A percentile compares a stretch with the other conserved stretches of the same genome.
These are phyloP conservation scores for Clamator glandarius DNA, from an alignment of 2,797 vertebrate genomes.

Conservation along the genomic window DNA sequence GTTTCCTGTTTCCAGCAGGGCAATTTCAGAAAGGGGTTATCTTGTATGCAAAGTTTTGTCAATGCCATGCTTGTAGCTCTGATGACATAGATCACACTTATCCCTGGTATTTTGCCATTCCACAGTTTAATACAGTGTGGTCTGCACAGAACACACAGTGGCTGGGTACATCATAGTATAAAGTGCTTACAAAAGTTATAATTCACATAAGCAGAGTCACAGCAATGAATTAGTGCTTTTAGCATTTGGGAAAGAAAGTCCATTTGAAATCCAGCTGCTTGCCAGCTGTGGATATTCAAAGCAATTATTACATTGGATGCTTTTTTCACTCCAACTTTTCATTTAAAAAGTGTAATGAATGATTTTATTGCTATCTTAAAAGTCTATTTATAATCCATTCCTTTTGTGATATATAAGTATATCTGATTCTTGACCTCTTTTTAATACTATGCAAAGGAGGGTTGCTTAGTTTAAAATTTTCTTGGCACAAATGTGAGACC, in stretches of 20 bases:
- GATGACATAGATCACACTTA: background rate
- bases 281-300: conserved; percentile 60
- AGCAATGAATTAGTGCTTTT: conserved; percentile 43
- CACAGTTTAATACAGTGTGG: background rate
- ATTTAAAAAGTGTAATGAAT: conserved; percentile 41
- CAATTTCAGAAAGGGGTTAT: background rate
- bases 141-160: background rate
- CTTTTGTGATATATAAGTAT: conserved; percentile 17
- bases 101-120: background rate
- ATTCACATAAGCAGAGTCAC: conserved; percentile 9
- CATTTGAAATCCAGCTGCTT: conserved; percentile 64
- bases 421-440: background rate
- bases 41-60: background rate
- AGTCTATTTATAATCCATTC: conserved; percentile 60
- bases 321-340: conserved; percentile 41
- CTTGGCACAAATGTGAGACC: conserved; percentile 5
- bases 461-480: conserved; percentile 35
- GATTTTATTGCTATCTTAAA: conserved; percentile 51
- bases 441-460: background rate
- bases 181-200: conserved; percentile 44
- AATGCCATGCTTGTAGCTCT: background rate
- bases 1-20: background rate
- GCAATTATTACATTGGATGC: conserved; percentile 16
- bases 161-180: conserved; percentile 25
- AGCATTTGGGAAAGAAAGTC: conserved; percentile 37